Percentiles rank a stretch among this genome's conserved stretches.
These are phyloP conservation scores for Pyrochroa serraticornis DNA, from an alignment of 2,888 invertebrate species.

Conservation along the genomic window DNA sequence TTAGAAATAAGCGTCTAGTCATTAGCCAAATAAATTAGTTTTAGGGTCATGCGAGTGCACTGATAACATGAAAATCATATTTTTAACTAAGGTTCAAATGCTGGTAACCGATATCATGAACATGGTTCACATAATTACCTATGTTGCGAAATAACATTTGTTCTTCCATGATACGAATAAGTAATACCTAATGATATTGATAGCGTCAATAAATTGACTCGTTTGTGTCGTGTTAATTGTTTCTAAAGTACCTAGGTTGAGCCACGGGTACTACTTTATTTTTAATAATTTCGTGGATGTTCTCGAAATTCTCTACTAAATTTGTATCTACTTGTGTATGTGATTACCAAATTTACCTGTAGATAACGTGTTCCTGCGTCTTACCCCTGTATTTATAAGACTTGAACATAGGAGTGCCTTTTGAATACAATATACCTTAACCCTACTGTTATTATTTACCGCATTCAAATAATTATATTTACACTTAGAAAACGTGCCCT, in stretches of 20 bases:
- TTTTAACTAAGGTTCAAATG: background rate
- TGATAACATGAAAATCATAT: background rate
- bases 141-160: slow-evolving; percentile 10
- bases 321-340: no score
- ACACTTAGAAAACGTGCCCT: slow-evolving; percentile 41
- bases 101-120: slow-evolving; percentile 5
- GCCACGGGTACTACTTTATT: no score
- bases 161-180: slow-evolving; percentile 18
- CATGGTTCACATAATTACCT: background rate
- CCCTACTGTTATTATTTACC: slow-evolving; percentile 43
- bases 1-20: slow-evolving; percentile 51
- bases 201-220: no score
- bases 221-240: no score
- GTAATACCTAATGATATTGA: no score
- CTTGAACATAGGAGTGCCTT: slow-evolving; percentile 57
- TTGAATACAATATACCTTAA: slow-evolving; percentile 47
- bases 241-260: no score
- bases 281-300: no score
- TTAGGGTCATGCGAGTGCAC: slow-evolving; percentile 25
- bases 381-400: slow-evolving; percentile 42
- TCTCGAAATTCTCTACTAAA: no score
- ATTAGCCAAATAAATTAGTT: slow-evolving; percentile 54
- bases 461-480: slow-evolving; percentile 41
- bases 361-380: slow-evolving; percentile 39
- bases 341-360: slow-evolving; percentile 7